Evolutionary conservation across 2,113 vertebrate genomes (phyloP).

Genomic region (Chitala chitala): DNA sequence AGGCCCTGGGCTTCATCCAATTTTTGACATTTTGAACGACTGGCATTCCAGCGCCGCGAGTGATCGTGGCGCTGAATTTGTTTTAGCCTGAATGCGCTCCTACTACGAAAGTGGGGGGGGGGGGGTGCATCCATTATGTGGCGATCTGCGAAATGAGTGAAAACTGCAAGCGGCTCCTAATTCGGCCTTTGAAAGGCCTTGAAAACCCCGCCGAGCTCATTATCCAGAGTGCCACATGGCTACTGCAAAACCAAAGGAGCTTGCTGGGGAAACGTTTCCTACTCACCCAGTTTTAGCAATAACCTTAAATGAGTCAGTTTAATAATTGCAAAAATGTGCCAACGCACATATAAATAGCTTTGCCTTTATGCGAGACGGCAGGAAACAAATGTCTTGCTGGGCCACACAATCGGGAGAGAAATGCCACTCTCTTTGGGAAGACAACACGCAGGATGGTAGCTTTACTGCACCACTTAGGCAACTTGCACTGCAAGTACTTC

Average conservation of each 20-base stretch:
- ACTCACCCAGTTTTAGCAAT: neutral
- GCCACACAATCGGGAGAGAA: too few relatives aligned
- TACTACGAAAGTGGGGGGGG: too few relatives aligned
- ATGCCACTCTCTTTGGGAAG: too few relatives aligned
- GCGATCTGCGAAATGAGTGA: constrained; percentile 22
- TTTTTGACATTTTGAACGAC: constrained; percentile 48
- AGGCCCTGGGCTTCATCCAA: constrained; percentile 48
- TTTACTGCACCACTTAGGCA: too few relatives aligned
- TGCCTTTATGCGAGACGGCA: neutral
- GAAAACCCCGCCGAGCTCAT: neutral
- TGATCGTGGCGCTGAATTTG: constrained; percentile 33
- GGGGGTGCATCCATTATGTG: constrained; percentile 26
- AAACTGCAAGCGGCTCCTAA: neutral
- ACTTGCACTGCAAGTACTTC: too few relatives aligned
- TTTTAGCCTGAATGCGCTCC: constrained; percentile 33
- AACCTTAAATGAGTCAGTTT: neutral
- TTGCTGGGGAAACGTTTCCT: neutral
- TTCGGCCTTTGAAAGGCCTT: neutral
- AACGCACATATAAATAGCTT: neutral
- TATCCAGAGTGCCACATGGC: neutral
- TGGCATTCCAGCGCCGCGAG: constrained; percentile 43
- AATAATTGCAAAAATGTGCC: neutral
- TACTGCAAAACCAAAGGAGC: constrained; percentile 13
- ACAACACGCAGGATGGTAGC: too few relatives aligned
- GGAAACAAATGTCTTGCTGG: neutral